These are phyloP conservation scores for Rhodophaea formosa DNA, from an alignment of 2,888 invertebrate species.

Conservation along the genomic window DNA sequence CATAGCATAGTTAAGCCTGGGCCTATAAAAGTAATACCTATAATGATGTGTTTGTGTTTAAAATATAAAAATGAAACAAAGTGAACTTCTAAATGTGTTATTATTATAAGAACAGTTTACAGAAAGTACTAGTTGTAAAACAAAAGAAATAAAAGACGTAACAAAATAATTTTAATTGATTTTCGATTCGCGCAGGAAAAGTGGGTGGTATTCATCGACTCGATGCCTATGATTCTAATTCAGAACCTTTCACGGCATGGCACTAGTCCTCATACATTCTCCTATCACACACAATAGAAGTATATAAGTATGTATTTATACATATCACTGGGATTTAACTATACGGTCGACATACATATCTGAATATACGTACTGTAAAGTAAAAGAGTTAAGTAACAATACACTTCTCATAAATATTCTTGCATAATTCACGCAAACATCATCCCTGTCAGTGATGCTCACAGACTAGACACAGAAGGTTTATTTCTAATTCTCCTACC, in stretches of 20 bases:
- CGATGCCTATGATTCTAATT: conserved; percentile 78
- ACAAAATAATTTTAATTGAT: conserved; percentile 64
- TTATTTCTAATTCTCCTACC: conserved; percentile 23
- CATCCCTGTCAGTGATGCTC: conserved; percentile 79
- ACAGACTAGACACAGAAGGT: conserved; percentile 75
- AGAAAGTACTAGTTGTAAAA: conserved; percentile 63
- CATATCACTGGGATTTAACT: conserved; percentile 37
- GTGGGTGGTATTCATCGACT: conserved; percentile 80
- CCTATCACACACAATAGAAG: conserved; percentile 76
- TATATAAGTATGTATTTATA: conserved; percentile 42
- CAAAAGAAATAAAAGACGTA: conserved; percentile 63
- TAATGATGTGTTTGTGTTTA: background rate
- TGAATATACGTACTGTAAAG: conserved; percentile 38
- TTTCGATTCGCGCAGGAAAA: conserved; percentile 72
- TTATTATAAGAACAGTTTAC: conserved; percentile 73
- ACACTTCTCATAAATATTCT: conserved; percentile 67
- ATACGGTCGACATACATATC: conserved; percentile 43
- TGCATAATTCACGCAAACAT: conserved; percentile 80
- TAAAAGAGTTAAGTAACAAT: conserved; percentile 38
- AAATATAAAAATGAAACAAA: conserved; percentile 21
- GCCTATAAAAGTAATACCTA: too few species aligned
- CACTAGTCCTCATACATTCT: conserved; percentile 79
- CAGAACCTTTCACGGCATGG: conserved; percentile 81
- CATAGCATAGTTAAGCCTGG: too few species aligned
- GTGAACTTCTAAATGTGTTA: conserved; percentile 67